phyloP scores from a whole-genome alignment of 2,113 vertebrate species.

The Actenoides lindsayi region DNA sequence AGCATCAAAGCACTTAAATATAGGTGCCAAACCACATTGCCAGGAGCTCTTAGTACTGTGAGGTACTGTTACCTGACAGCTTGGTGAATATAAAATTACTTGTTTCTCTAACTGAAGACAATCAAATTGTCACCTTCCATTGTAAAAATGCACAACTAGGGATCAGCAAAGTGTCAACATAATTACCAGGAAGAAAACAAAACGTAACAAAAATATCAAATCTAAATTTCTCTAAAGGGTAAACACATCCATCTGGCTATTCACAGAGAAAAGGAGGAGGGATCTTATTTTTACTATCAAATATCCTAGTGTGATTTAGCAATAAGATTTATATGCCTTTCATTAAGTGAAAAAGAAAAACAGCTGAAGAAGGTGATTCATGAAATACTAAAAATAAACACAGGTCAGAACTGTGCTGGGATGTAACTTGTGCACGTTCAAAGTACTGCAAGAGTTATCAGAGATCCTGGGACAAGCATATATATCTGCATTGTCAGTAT shows the following conservation, averaged over 20 bases:
- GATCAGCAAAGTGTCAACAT: conserved; percentile 82
- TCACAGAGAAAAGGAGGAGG: neutral
- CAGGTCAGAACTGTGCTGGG: neutral
- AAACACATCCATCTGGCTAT: conserved; percentile 69
- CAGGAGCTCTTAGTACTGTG: conserved; percentile 86
- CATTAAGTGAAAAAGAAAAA: conserved; percentile 56
- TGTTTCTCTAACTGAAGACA: conserved; percentile 92
- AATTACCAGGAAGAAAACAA: conserved; percentile 78
- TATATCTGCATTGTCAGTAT: neutral
- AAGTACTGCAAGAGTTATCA: neutral
- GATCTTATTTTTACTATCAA: conserved; percentile 59
- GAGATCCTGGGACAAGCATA: neutral
- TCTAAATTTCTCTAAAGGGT: conserved; percentile 68
- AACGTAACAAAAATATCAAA: conserved; percentile 73
- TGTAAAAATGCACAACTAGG: conserved; percentile 86
- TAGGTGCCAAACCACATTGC: conserved; percentile 90
- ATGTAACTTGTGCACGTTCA: neutral
- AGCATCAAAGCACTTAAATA: conserved; percentile 82
- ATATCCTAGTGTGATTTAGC: conserved; percentile 47
- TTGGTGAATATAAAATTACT: conserved; percentile 89
- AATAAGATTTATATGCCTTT: conserved; percentile 56
- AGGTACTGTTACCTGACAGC: conserved; percentile 93
- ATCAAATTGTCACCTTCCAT: conserved; percentile 95
- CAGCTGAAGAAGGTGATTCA: conserved; percentile 45
- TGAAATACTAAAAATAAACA: conserved; percentile 43